Evolutionary conservation across 1,140 invertebrate genomes (phyloP).

Genomic region (Tetragnatha versicolor): DNA sequence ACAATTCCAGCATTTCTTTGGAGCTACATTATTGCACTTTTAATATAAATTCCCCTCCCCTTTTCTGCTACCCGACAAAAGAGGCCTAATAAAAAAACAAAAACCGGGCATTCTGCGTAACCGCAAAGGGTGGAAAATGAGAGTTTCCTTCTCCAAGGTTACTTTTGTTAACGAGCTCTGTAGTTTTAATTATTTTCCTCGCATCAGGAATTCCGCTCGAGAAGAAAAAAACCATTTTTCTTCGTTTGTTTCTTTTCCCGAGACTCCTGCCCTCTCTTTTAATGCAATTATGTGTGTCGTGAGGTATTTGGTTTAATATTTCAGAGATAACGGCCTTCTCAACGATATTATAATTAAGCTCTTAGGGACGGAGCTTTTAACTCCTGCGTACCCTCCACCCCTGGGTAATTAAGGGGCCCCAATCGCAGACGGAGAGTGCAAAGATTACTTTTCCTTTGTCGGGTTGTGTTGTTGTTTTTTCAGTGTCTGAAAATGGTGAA

Average conservation of each 20-base stretch:
- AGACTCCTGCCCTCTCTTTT: conserved; percentile 4
- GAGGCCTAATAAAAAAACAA: background rate
- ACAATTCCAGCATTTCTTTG: conserved; percentile 16
- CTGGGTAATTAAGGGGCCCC: conserved; percentile 15
- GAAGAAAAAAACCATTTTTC: background rate
- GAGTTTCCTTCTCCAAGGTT: conserved; percentile 13
- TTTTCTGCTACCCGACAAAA: background rate
- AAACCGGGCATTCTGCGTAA: background rate
- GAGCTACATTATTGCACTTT: conserved; percentile 31
- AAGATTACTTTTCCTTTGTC: background rate
- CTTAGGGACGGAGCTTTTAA: conserved; percentile 15
- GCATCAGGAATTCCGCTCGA: conserved; percentile 2
- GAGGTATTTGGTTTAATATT: conserved; percentile 25
- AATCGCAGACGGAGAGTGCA: background rate
- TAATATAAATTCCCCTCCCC: conserved; percentile 26
- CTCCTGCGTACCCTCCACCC: background rate
- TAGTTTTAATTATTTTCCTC: conserved; percentile 37
- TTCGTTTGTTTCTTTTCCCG: background rate
- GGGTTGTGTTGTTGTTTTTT: background rate
- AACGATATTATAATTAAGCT: conserved; percentile 17
- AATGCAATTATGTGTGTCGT: conserved; percentile 21
- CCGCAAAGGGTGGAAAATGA: conserved; percentile 13
- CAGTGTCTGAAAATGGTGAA: background rate
- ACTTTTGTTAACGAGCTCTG: conserved; percentile 35
- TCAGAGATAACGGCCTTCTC: conserved; percentile 23